Evolutionary conservation across 2,888 invertebrate species (phyloP).

Genomic region (Cordilura impudica): DNA sequence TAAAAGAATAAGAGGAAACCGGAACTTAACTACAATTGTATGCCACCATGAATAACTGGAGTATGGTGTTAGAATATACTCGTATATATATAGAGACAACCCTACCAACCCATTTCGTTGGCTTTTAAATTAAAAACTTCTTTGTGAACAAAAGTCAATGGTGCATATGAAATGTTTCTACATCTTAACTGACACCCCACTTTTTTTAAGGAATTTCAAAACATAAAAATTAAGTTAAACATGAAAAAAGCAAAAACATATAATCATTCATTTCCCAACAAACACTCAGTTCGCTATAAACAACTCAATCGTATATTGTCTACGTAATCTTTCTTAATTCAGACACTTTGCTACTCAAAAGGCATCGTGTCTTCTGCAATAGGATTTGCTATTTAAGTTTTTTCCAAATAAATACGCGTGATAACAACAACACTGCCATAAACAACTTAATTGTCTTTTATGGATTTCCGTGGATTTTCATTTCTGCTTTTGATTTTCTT

Average conservation of each 20-base stretch:
- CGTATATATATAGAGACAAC: slow-evolving; percentile 1
- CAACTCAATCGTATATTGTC: not conserved
- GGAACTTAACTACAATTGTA: not conserved
- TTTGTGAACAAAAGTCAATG: slow-evolving; percentile 72
- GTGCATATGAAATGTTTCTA: slow-evolving; percentile 67
- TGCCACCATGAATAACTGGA: not conserved
- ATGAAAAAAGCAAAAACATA: not conserved
- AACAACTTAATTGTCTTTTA: slow-evolving; percentile 73
- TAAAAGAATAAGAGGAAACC: not conserved
- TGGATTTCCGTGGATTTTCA: slow-evolving; percentile 62
- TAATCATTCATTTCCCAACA: slow-evolving; percentile 35
- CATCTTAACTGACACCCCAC: slow-evolving; percentile 4
- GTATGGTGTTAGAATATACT: not conserved
- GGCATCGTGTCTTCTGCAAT: not conserved
- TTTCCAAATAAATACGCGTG: slow-evolving; percentile 55
- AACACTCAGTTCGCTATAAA: not conserved
- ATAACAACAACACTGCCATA: slow-evolving; percentile 62
- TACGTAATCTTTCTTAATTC: slow-evolving; percentile 64
- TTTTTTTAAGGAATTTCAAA: not conserved
- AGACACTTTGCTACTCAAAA: slow-evolving; percentile 41
- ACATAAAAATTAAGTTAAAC: not conserved
- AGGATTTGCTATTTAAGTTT: not conserved
- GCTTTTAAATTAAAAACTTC: slow-evolving; percentile 25
- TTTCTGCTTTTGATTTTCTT: slow-evolving; percentile 42
- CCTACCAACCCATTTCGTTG: not conserved